A percentile compares a stretch with the other conserved stretches of the same genome.
These are phyloP conservation scores for Murina feae DNA, from an alignment of 2,113 vertebrate genomes.

Conservation along the genomic window DNA sequence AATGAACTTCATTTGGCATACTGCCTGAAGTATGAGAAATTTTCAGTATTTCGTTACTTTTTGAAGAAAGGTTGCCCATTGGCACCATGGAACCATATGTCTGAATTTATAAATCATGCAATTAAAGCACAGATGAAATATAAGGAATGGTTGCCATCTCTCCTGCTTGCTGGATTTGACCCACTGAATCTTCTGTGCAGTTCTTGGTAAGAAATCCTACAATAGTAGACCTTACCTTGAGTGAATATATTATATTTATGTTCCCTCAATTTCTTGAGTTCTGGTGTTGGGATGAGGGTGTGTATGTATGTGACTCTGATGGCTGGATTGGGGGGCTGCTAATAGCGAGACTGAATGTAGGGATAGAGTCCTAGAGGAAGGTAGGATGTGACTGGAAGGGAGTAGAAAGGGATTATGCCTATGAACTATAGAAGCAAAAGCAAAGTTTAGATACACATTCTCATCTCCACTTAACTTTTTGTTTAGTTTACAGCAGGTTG, in stretches of 20 bases:
- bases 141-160: constrained; percentile 88
- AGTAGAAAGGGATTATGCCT: not conserved
- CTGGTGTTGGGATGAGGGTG: not conserved
- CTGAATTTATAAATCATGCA: constrained; percentile 71
- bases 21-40: constrained; percentile 78
- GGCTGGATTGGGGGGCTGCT: not conserved
- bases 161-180: constrained; percentile 89
- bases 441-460: not conserved
- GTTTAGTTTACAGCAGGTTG: not conserved
- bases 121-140: constrained; percentile 63
- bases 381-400: not conserved
- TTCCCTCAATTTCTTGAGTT: not conserved
- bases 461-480: not conserved
- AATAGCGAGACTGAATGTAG: not conserved
- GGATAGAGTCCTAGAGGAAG: not conserved
- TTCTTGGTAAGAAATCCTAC: constrained; percentile 81
- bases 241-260: not conserved
- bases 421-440: not conserved
- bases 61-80: constrained; percentile 77
- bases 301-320: not conserved
- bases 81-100: constrained; percentile 64
- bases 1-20: constrained; percentile 78
- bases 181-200: constrained; percentile 83
- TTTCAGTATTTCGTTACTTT: constrained; percentile 80
- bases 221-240: not conserved